A percentile compares a stretch with the other conserved stretches of the same genome.
These are phyloP conservation scores for Onthophagus sagittarius DNA, from an alignment of 2,888 invertebrate genomes.

Conservation along the genomic window DNA sequence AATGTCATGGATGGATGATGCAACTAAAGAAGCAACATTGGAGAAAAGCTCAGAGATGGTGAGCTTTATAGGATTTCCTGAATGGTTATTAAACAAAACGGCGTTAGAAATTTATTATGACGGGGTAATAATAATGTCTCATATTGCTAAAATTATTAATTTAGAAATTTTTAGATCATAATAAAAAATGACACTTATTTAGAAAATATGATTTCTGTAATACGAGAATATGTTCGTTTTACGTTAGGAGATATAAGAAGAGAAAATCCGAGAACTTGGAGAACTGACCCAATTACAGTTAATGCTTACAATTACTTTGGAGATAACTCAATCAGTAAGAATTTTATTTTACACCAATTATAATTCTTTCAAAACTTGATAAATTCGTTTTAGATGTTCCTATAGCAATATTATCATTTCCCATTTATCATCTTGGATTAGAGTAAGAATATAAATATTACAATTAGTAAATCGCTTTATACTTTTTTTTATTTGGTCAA, in stretches of 20 bases:
- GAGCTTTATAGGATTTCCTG: constrained; percentile 72
- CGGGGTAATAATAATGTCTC: constrained; percentile 50
- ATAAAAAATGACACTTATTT: constrained; percentile 59
- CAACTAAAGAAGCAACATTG: constrained; percentile 69
- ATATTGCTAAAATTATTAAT: not conserved
- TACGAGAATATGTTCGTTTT: constrained; percentile 54
- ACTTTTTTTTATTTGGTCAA: constrained; percentile 30
- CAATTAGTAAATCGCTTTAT: too few relatives aligned
- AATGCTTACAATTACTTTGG: constrained; percentile 79
- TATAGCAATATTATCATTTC: constrained; percentile 77
- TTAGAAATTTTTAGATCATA: constrained; percentile 50
- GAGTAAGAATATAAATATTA: constrained; percentile 61
- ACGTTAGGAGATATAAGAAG: constrained; percentile 55
- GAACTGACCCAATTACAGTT: constrained; percentile 72
- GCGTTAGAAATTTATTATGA: constrained; percentile 65
- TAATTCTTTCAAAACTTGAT: constrained; percentile 1
- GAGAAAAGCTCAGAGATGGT: constrained; percentile 72
- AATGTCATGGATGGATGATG: constrained; percentile 72
- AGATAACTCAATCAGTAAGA: constrained; percentile 76
- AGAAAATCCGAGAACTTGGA: constrained; percentile 63
- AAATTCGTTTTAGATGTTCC: constrained; percentile 63
- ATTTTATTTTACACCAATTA: not conserved
- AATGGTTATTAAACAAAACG: constrained; percentile 67
- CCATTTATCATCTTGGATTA: constrained; percentile 78
- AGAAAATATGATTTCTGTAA: constrained; percentile 65